Conservation (phyloP, 2,888 invertebrate species). For the Caenorhabditis sp. region DNA sequence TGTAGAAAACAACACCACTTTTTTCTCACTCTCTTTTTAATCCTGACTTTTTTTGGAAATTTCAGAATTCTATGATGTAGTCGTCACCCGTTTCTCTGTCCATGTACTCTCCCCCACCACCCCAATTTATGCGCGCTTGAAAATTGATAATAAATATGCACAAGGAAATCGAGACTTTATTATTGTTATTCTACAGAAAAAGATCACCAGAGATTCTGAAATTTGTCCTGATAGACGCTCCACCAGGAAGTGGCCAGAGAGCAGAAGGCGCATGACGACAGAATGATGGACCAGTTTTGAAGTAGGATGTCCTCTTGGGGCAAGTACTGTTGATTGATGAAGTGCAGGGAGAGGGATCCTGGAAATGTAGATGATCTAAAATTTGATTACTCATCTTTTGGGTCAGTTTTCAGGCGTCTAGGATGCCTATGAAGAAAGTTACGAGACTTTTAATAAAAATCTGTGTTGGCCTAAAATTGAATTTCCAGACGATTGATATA, state of each 20-base stretch:
- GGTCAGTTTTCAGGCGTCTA: background rate
- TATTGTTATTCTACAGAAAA: background rate
- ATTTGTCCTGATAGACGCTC: constrained; percentile 40
- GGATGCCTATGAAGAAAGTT: background rate
- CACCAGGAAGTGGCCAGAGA: constrained; percentile 31
- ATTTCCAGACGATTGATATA: background rate
- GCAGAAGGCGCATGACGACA: constrained; percentile 16
- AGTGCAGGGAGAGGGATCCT: constrained; percentile 37
- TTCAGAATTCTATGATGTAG: constrained; percentile 1
- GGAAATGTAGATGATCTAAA: background rate
- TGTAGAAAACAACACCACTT: constrained; percentile 31
- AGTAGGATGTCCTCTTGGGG: constrained; percentile 6
- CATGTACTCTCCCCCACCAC: background rate
- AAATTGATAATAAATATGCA: constrained; percentile 59
- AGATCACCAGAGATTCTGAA: constrained; percentile 37
- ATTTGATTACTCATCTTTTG: background rate
- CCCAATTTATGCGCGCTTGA: constrained; percentile 44
- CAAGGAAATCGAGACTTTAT: constrained; percentile 12
- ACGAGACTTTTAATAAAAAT: too few relatives aligned
- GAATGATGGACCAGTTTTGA: constrained; percentile 2
- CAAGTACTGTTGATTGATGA: constrained; percentile 25
- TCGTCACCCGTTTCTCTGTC: background rate
- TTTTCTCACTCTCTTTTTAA: background rate
- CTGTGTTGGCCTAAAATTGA: too few relatives aligned
- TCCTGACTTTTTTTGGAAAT: background rate